These are phyloP conservation scores for Amphipyra tragopoginis DNA, from an alignment of 2,888 invertebrate genomes.

Conservation along the genomic window DNA sequence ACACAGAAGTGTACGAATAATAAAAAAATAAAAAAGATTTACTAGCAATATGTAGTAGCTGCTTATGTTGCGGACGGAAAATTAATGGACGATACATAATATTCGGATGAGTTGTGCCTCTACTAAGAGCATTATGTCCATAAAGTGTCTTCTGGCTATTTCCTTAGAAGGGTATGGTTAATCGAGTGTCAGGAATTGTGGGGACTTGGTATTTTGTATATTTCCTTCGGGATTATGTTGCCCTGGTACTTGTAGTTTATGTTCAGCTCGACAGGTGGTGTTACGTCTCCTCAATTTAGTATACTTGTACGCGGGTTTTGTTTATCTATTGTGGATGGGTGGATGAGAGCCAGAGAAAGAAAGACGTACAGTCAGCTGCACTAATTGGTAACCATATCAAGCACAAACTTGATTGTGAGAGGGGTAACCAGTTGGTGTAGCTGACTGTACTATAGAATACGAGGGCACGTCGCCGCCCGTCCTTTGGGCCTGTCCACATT, in stretches of 20 bases:
- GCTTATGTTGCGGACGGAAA: conserved; percentile 34
- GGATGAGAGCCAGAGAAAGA: no score
- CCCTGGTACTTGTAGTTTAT: conserved; percentile 15
- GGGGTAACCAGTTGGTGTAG: no score
- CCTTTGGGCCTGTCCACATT: no score
- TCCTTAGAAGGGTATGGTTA: conserved; percentile 42
- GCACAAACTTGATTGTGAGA: no score
- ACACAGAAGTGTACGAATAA: conserved; percentile 21
- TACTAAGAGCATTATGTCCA: conserved; percentile 44
- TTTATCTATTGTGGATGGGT: no score
- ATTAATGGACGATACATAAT: conserved; percentile 47
- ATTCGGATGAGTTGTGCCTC: conserved; percentile 34
- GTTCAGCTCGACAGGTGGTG: neutral
- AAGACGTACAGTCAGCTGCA: no score
- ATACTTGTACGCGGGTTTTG: neutral
- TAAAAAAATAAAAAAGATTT: conserved; percentile 49
- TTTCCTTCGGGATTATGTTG: conserved; percentile 5
- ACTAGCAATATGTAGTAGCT: conserved; percentile 35
- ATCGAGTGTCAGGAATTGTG: conserved; percentile 41
- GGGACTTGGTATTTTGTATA: conserved; percentile 15
- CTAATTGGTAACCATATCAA: no score
- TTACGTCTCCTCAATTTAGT: neutral
- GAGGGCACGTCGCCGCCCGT: no score
- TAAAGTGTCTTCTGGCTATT: conserved; percentile 46
- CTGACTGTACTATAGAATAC: no score